Percentiles rank a stretch among this genome's conserved stretches.
Evolutionary conservation across 2,113 vertebrate genomes (phyloP).

Genomic region (Tragelaphus buxtoni): DNA sequence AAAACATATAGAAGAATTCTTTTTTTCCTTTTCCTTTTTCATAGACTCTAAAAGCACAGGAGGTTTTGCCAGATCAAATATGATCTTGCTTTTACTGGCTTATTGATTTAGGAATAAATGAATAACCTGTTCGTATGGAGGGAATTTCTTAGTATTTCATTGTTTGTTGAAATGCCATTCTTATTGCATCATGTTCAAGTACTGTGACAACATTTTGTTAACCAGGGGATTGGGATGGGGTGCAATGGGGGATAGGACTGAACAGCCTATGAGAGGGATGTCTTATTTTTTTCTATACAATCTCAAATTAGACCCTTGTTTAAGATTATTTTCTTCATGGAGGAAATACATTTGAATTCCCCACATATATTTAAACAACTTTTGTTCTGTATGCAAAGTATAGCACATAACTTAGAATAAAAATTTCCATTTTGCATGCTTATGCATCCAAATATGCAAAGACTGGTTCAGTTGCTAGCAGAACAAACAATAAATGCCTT

Average conservation of each 20-base stretch:
- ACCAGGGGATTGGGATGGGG: neutral
- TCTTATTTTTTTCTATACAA: neutral
- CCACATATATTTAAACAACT: slow-evolving; percentile 10
- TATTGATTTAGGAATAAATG: slow-evolving; percentile 27
- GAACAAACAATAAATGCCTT: slow-evolving; percentile 35
- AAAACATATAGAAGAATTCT: slow-evolving; percentile 15
- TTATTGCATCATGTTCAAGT: neutral
- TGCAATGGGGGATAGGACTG: neutral
- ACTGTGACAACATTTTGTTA: neutral
- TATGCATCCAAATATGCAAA: slow-evolving; percentile 49
- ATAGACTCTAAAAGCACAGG: neutral
- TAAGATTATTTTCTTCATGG: slow-evolving; percentile 9
- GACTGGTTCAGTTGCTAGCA: slow-evolving; percentile 3
- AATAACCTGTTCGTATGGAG: neutral
- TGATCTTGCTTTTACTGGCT: slow-evolving; percentile 11
- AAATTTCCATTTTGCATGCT: slow-evolving; percentile 53
- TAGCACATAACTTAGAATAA: slow-evolving; percentile 21
- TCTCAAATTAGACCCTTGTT: neutral
- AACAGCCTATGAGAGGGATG: neutral
- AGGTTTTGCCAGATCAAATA: slow-evolving; percentile 2
- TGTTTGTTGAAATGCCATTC: neutral
- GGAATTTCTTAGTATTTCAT: neutral
- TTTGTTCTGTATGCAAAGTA: slow-evolving; percentile 60
- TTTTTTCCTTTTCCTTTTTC: neutral
- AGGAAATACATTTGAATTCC: slow-evolving; percentile 31